Percentiles rank a stretch among this genome's conserved stretches.
Evolutionary conservation across 2,797 vertebrate genomes (phyloP).

Genomic region (Chelidonichthys spinosus): DNA sequence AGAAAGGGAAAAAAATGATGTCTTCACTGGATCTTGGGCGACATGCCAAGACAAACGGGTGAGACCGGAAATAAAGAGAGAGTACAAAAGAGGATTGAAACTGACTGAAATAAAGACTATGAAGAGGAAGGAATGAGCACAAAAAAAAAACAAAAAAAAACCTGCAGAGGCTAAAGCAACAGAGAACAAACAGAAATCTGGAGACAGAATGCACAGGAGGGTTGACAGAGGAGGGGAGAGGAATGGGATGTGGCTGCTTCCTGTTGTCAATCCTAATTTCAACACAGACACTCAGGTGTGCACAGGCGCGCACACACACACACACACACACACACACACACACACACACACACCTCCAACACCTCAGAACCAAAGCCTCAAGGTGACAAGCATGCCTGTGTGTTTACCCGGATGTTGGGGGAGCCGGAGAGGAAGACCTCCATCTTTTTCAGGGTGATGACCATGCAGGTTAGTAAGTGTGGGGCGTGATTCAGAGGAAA

Average conservation of each 20-base stretch:
- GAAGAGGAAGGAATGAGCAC: constrained; percentile 9
- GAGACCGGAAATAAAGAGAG: constrained; percentile 1
- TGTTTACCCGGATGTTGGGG: constrained; percentile 35
- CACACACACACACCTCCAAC: constrained; percentile 46
- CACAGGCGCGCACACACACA: neutral
- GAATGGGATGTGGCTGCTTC: constrained; percentile 53
- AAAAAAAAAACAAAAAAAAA: constrained; percentile 30
- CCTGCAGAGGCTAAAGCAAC: constrained; percentile 51
- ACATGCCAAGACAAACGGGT: constrained; percentile 6
- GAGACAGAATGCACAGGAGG: constrained; percentile 48
- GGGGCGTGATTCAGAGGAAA: constrained; percentile 13
- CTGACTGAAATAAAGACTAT: constrained; percentile 9
- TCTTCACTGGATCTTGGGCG: neutral
- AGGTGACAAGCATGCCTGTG: constrained; percentile 46
- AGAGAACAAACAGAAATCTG: constrained; percentile 55
- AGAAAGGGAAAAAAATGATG: neutral
- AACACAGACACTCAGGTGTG: constrained; percentile 16
- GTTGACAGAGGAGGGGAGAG: constrained; percentile 38
- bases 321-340: neutral
- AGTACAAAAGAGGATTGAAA: constrained; percentile 10
- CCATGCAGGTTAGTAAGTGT: constrained; percentile 22
- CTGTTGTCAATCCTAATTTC: constrained; percentile 60
- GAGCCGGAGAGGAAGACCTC: constrained; percentile 28
- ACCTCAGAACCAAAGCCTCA: constrained; percentile 54
- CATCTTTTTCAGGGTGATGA: constrained; percentile 44